These are phyloP conservation scores for Ophioderma brevispina DNA, from an alignment of 35 echinoderm and acorn worm genomes.

Conservation along the genomic window DNA sequence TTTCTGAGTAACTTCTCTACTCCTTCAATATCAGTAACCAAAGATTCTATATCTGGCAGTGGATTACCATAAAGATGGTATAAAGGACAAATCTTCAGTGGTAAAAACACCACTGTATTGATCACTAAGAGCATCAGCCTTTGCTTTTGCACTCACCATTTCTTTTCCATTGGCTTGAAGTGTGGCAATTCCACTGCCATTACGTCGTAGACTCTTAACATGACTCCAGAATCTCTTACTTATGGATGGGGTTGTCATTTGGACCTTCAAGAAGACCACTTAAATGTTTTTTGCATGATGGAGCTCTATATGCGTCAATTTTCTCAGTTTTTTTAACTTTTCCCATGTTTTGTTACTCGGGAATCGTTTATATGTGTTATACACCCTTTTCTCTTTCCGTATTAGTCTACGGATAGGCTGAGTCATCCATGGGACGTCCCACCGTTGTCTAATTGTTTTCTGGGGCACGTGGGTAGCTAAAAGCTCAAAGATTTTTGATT, in stretches of 20 bases:
- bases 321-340: neutral
- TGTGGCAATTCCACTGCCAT: neutral
- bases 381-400: neutral
- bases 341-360: neutral
- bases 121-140: too few relatives aligned
- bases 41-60: neutral
- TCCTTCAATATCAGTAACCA: too few relatives aligned
- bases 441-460: neutral
- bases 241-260: neutral
- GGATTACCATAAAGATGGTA: neutral
- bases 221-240: neutral
- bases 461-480: neutral
- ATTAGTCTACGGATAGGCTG: neutral
- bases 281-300: neutral
- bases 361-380: neutral
- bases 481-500: neutral
- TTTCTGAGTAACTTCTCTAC: too few relatives aligned
- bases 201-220: neutral
- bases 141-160: too few relatives aligned
- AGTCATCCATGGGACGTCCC: neutral
- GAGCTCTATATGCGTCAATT: neutral
- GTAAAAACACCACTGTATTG: too few relatives aligned
- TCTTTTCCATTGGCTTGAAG: neutral
- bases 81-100: too few relatives aligned
- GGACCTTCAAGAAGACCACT: neutral